phyloP scores from a whole-genome alignment of 2,797 vertebrate genomes.

The Pangasius mekongensis region DNA sequence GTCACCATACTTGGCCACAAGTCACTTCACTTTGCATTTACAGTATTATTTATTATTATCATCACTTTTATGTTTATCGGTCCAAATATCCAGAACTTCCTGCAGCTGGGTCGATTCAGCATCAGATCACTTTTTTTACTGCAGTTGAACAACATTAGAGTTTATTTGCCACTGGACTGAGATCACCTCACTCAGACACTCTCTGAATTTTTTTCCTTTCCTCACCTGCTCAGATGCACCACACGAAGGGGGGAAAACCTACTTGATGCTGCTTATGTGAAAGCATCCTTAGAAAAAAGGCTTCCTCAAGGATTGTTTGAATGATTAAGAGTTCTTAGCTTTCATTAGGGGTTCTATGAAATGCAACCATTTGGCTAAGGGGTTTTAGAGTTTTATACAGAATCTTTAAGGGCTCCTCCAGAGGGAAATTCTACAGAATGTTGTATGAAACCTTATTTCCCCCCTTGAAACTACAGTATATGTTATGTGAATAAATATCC shows the following conservation, averaged over 20 bases:
- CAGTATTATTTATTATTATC: not conserved
- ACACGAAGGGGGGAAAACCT: not conserved
- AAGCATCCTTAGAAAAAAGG: not conserved
- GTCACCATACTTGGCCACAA: too few relatives aligned
- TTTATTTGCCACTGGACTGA: not conserved
- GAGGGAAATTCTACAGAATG: not conserved
- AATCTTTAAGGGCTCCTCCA: not conserved
- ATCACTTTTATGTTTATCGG: not conserved
- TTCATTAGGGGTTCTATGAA: not conserved
- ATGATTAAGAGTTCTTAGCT: too few relatives aligned
- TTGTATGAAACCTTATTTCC: not conserved
- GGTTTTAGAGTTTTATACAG: not conserved
- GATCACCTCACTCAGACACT: not conserved
- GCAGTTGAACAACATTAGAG: not conserved
- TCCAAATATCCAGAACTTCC: not conserved
- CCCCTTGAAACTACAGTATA: not conserved
- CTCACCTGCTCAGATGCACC: not conserved
- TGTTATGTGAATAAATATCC: not conserved
- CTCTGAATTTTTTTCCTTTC: not conserved
- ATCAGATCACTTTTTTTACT: not conserved
- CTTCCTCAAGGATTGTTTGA: constrained; percentile 1
- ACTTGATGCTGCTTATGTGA: not conserved
- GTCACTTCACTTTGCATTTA: not conserved
- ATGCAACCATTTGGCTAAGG: not conserved
- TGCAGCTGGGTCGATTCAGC: not conserved